Evolutionary conservation across 2,888 invertebrate genomes (phyloP).

Genomic region (Caenorhabditis angaria): DNA sequence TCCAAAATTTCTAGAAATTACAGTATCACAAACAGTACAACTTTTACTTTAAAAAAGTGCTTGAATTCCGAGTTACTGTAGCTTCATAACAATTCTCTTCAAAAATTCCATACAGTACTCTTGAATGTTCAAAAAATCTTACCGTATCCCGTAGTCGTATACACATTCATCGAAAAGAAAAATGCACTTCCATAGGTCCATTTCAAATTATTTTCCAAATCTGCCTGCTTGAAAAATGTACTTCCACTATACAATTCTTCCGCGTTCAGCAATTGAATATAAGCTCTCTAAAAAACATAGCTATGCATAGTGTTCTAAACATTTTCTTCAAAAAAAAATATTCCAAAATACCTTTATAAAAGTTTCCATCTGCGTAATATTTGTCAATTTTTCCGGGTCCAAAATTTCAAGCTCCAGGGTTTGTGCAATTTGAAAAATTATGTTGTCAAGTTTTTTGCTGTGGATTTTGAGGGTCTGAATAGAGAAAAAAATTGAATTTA

Average conservation of each 20-base stretch:
- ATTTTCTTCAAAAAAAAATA: slow-evolving; percentile 9
- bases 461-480: slow-evolving; percentile 35
- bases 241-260: slow-evolving; percentile 52
- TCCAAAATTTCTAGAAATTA: too few relatives aligned
- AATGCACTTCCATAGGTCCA: slow-evolving; percentile 54
- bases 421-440: slow-evolving; percentile 38
- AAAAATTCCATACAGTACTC: too few relatives aligned
- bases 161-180: slow-evolving; percentile 58
- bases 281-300: slow-evolving; percentile 43
- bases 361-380: slow-evolving; percentile 41
- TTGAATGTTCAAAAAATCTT: background rate
- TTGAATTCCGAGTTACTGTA: too few relatives aligned
- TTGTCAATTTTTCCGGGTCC: slow-evolving; percentile 38
- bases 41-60: too few relatives aligned
- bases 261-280: slow-evolving; percentile 46
- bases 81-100: too few relatives aligned
- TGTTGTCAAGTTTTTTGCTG: slow-evolving; percentile 30
- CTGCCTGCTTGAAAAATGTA: slow-evolving; percentile 50
- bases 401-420: slow-evolving; percentile 38
- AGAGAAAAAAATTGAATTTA: background rate
- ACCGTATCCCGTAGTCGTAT: slow-evolving; percentile 60
- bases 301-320: too few relatives aligned
- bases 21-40: too few relatives aligned
- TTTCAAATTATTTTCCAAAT: slow-evolving; percentile 37
- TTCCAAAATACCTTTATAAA: slow-evolving; percentile 28